Conservation (phyloP, 2,797 vertebrate species). For the Scolopax rusticola region DNA sequence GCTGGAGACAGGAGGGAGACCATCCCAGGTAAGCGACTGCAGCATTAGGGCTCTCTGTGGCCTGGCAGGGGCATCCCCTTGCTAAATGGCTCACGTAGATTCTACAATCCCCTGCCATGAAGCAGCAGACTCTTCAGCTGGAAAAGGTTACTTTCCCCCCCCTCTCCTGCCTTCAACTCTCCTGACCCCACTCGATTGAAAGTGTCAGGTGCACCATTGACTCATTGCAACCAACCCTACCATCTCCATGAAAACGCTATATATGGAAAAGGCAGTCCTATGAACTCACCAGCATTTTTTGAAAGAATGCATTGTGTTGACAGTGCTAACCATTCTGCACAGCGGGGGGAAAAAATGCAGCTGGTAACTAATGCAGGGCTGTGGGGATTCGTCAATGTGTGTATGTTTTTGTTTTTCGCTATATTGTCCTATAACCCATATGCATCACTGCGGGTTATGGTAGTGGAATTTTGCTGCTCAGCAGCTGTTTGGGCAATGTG, state of each 20-base stretch:
- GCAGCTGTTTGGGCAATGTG: background rate
- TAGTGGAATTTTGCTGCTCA: conserved; percentile 48
- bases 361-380: conserved; percentile 29
- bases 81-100: accelerated
- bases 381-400: background rate
- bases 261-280: background rate
- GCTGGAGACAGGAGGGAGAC: background rate
- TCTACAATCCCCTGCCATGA: background rate
- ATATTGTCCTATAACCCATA: conserved; percentile 36
- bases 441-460: background rate
- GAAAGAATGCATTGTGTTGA: background rate
- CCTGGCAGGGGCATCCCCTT: background rate
- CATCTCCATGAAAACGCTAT: accelerated
- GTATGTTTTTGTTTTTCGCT: background rate
- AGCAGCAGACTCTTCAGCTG: background rate
- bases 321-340: conserved; percentile 32
- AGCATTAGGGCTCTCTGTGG: background rate
- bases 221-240: background rate
- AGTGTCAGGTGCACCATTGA: background rate
- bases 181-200: background rate
- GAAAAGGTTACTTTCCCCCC: background rate
- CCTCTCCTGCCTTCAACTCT: background rate
- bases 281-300: background rate
- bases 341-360: background rate
- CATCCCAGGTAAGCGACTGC: accelerated